phyloP scores from a whole-genome alignment of 2,113 vertebrate genomes.

The Lycaon pictus region DNA sequence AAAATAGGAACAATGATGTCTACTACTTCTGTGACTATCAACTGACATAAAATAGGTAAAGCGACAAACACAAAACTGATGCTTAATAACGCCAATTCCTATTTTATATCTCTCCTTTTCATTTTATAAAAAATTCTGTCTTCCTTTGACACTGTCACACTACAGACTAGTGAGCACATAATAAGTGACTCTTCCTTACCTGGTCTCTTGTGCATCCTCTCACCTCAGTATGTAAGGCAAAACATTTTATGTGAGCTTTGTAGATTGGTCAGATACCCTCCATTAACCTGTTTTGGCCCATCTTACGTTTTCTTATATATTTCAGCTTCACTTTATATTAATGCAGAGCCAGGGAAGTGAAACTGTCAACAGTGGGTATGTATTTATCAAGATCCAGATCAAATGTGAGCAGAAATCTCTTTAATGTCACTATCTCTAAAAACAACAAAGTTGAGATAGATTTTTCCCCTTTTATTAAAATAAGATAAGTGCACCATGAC shows the following conservation, averaged over 20 bases:
- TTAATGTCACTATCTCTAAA: background rate
- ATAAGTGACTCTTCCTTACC: background rate
- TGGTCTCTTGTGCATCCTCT: background rate
- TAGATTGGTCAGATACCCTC: background rate
- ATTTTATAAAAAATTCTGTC: background rate
- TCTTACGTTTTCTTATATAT: conserved; percentile 24
- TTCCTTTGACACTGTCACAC: background rate
- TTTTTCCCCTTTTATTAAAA: conserved; percentile 53
- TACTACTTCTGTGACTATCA: background rate
- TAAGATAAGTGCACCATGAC: background rate
- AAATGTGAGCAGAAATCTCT: conserved; percentile 32
- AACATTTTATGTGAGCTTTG: background rate
- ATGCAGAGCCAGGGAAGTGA: background rate
- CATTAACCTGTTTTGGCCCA: background rate
- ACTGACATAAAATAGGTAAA: background rate
- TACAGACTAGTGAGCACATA: background rate
- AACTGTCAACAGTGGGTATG: background rate
- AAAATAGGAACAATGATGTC: background rate
- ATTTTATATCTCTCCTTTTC: background rate
- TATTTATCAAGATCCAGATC: conserved; percentile 14
- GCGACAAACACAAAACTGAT: conserved; percentile 4
- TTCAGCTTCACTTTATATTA: conserved; percentile 31
- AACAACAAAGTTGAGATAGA: conserved; percentile 19
- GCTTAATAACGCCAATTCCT: conserved; percentile 50
- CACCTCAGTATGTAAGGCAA: background rate